Evolutionary conservation across 2,888 invertebrate genomes (phyloP).

Genomic region (Alloscopus bannaensis): DNA sequence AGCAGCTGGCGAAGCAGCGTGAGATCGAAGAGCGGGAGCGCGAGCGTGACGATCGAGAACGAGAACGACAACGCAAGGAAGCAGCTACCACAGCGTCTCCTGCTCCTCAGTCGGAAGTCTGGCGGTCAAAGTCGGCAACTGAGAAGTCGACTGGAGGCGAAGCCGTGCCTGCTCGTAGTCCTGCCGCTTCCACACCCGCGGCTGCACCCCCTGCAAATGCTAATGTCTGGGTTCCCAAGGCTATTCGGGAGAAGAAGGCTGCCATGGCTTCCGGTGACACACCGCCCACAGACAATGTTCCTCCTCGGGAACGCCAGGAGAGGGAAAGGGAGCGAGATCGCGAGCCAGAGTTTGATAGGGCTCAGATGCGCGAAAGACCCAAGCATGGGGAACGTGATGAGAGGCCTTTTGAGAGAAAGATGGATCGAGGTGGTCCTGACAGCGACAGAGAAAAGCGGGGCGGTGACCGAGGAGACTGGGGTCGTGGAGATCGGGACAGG

Average conservation of each 20-base stretch:
- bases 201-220: neutral
- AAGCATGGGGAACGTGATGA: conserved; percentile 49
- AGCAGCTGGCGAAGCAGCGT: conserved; percentile 74
- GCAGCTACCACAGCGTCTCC: conserved; percentile 61
- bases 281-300: conserved; percentile 60
- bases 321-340: conserved; percentile 35
- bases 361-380: conserved; percentile 39
- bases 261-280: conserved; percentile 33
- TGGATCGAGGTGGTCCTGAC: conserved; percentile 70
- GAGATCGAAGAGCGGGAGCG: conserved; percentile 74
- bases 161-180: conserved; percentile 3
- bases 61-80: conserved; percentile 69
- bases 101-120: conserved; percentile 39
- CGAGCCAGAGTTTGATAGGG: too few relatives aligned
- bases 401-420: conserved; percentile 50
- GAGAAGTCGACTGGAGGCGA: conserved; percentile 12
- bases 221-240: conserved; percentile 57
- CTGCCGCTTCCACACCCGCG: conserved; percentile 11
- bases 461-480: conserved; percentile 67
- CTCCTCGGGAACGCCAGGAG: conserved; percentile 32
- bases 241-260: conserved; percentile 52
- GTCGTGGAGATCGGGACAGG: conserved; percentile 69
- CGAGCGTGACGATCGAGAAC: conserved; percentile 65
- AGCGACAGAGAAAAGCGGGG: conserved; percentile 42
- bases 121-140: conserved; percentile 34